A percentile compares a stretch with the other conserved stretches of the same genome.
phyloP scores from a whole-genome alignment of 2,888 invertebrate species.

The Apoderus coryli region DNA sequence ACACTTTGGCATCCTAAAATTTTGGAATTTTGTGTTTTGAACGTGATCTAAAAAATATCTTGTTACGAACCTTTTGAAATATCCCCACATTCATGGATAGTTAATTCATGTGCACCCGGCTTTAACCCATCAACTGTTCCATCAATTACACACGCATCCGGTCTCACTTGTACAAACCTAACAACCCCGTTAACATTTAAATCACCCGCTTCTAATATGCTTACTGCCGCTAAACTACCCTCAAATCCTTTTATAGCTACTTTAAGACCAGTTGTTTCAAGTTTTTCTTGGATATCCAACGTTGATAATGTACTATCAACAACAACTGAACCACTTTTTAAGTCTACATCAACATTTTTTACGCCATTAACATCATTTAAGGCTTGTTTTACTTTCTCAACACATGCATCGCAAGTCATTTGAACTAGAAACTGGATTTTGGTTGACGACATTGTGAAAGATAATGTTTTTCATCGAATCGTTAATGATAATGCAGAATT shows the following conservation, averaged over 20 bases:
- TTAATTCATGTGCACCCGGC: conserved; percentile 44
- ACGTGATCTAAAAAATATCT: too few species aligned
- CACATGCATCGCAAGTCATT: conserved; percentile 43
- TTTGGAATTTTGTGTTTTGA: too few species aligned
- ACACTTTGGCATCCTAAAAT: conserved; percentile 40
- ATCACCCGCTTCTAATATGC: conserved; percentile 44
- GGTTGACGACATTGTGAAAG: conserved; percentile 28
- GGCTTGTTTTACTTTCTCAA: conserved; percentile 33
- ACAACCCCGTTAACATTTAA: conserved; percentile 53
- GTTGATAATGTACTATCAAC: conserved; percentile 53
- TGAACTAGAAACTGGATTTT: conserved; percentile 53
- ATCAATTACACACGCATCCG: conserved; percentile 54
- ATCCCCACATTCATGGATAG: conserved; percentile 61
- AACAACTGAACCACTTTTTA: conserved; percentile 50
- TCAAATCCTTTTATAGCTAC: conserved; percentile 73
- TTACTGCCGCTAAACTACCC: conserved; percentile 54
- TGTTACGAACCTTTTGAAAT: conserved; percentile 41
- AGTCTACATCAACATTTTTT: conserved; percentile 36
- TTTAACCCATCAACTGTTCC: conserved; percentile 70
- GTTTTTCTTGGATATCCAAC: conserved; percentile 36
- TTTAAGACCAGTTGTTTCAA: conserved; percentile 46
- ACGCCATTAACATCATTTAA: conserved; percentile 35
- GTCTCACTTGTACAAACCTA: conserved; percentile 51
- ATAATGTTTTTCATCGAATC: background rate
- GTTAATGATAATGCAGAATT: conserved; percentile 5